These are phyloP conservation scores for Chrysopilus asiliformis DNA, from an alignment of 2,888 invertebrate genomes.

Conservation along the genomic window DNA sequence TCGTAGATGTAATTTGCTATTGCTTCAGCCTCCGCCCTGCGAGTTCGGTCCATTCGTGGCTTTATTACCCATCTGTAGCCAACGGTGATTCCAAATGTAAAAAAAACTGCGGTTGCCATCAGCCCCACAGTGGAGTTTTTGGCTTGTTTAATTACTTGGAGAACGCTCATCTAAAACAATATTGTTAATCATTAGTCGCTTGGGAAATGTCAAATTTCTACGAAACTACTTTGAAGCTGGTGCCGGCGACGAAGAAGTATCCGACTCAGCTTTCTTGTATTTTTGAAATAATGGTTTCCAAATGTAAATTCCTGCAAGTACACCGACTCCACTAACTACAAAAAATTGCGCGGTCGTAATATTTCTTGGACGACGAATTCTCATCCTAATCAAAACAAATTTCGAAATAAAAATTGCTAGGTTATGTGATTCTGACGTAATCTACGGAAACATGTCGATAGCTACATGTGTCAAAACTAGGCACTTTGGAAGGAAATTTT, in stretches of 20 bases:
- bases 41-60: conserved; percentile 22
- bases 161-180: conserved; percentile 33
- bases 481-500: too few species aligned
- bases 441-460: too few species aligned
- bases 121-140: conserved; percentile 23
- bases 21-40: conserved; percentile 25
- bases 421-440: too few species aligned
- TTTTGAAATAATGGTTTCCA: conserved; percentile 34
- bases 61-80: conserved; percentile 24
- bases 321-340: conserved; percentile 30
- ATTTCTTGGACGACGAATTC: conserved; percentile 32
- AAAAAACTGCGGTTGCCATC: conserved; percentile 25
- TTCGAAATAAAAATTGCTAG: background rate
- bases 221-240: too few species aligned
- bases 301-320: conserved; percentile 35
- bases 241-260: too few species aligned
- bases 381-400: conserved; percentile 21
- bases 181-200: too few species aligned
- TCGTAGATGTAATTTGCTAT: conserved; percentile 30
- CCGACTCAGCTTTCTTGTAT: conserved; percentile 20
- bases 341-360: conserved; percentile 31
- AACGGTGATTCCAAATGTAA: conserved; percentile 19
- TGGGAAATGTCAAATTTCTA: too few species aligned
- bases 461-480: too few species aligned
- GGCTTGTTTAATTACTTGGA: conserved; percentile 21